These are phyloP conservation scores for Dryas iulia DNA, from an alignment of 1,140 invertebrate genomes.

Conservation along the genomic window DNA sequence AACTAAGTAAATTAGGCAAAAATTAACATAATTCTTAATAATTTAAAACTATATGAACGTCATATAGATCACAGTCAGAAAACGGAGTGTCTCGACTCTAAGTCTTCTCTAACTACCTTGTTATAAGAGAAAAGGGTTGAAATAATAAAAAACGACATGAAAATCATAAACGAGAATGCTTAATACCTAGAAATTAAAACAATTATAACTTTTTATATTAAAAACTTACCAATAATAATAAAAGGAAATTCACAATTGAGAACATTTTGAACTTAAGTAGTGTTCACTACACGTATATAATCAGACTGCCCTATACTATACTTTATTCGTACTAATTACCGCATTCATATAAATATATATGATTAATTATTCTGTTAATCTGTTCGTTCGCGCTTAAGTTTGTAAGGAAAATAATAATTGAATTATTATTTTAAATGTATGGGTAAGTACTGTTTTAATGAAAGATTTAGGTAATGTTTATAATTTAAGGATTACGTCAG, in stretches of 20 bases:
- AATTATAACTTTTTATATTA: not conserved
- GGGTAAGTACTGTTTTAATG: not conserved
- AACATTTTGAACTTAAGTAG: not conserved
- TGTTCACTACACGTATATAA: not conserved
- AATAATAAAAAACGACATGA: too few relatives aligned
- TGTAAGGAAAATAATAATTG: not conserved
- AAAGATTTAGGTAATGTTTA: not conserved
- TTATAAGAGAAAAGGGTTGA: too few relatives aligned
- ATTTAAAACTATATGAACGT: too few relatives aligned
- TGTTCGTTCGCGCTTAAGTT: not conserved
- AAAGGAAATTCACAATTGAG: not conserved
- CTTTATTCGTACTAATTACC: not conserved
- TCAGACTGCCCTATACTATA: not conserved
- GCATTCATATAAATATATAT: not conserved
- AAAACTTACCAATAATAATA: not conserved
- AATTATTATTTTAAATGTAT: not conserved
- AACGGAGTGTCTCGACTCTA: too few relatives aligned
- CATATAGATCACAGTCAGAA: too few relatives aligned
- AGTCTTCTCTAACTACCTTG: too few relatives aligned
- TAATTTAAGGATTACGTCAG: too few relatives aligned
- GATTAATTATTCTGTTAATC: conserved; percentile 2
- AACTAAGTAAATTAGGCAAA: too few relatives aligned
- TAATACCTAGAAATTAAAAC: too few relatives aligned
- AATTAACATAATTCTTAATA: too few relatives aligned
- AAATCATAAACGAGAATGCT: too few relatives aligned